phyloP scores from a whole-genome alignment of 2,888 invertebrate species.

The Nysson spinosus region DNA sequence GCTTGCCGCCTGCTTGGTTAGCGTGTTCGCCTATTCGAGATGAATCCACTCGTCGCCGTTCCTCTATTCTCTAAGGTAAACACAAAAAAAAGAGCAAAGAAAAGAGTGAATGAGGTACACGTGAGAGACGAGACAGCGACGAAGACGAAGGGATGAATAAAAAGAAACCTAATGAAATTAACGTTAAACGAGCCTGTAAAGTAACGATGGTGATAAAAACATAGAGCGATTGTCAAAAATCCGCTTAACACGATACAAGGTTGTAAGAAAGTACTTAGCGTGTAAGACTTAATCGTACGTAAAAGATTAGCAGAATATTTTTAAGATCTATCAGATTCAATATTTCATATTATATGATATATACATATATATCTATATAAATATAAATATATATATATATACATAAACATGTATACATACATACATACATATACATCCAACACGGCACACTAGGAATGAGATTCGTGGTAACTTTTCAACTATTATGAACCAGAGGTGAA shows the following conservation, averaged over 20 bases:
- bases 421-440: slow-evolving; percentile 43
- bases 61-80: slow-evolving; percentile 11
- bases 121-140: slow-evolving; percentile 5
- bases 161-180: background rate
- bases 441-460: slow-evolving; percentile 42
- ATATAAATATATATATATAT: slow-evolving; percentile 46
- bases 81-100: no score
- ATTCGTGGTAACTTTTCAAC: slow-evolving; percentile 48
- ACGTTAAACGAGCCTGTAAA: slow-evolving; percentile 1
- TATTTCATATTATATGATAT: slow-evolving; percentile 71
- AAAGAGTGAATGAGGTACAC: no score
- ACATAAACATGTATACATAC: slow-evolving; percentile 49
- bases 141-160: background rate
- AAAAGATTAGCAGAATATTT: slow-evolving; percentile 73
- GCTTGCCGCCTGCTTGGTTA: slow-evolving; percentile 41
- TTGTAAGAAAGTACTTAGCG: slow-evolving; percentile 76
- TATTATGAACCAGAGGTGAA: no score
- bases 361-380: slow-evolving; percentile 53
- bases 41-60: slow-evolving; percentile 52
- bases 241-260: slow-evolving; percentile 71
- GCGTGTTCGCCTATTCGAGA: slow-evolving; percentile 49
- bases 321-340: slow-evolving; percentile 74
- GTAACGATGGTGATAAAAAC: slow-evolving; percentile 38
- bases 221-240: slow-evolving; percentile 47
- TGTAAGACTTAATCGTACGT: slow-evolving; percentile 66